phyloP scores from a whole-genome alignment of 2,113 vertebrate genomes.

The Mus spicilegus region DNA sequence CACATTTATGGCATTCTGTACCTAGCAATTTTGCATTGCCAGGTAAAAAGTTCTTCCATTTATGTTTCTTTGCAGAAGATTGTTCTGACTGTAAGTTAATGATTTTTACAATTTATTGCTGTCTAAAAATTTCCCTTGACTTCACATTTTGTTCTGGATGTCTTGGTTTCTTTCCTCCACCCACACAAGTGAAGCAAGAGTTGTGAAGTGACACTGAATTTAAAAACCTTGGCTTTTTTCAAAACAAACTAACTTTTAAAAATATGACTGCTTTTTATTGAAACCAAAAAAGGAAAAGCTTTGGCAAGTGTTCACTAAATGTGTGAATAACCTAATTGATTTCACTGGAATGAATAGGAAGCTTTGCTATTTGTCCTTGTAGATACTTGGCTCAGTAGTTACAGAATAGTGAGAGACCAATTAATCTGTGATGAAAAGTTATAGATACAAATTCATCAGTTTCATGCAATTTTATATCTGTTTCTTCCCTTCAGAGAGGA shows the following conservation, averaged over 20 bases:
- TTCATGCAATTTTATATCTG: conserved; percentile 15
- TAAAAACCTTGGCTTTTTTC: conserved; percentile 47
- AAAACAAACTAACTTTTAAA: conserved; percentile 66
- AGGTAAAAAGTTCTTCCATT: conserved; percentile 57
- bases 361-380: conserved; percentile 58
- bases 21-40: conserved; percentile 64
- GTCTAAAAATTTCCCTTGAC: conserved; percentile 75
- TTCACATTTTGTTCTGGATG: conserved; percentile 78
- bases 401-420: conserved; percentile 11
- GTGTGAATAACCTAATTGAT: conserved; percentile 74
- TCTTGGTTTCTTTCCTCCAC: conserved; percentile 73
- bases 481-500: conserved; percentile 53
- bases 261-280: conserved; percentile 68
- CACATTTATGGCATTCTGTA: conserved; percentile 56
- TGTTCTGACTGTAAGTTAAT: conserved; percentile 67
- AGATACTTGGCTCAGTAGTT: conserved; percentile 55
- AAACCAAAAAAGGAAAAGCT: conserved; percentile 6
- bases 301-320: conserved; percentile 65
- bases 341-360: conserved; percentile 68
- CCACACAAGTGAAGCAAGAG: conserved; percentile 71
- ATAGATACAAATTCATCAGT: neutral
- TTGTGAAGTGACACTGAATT: conserved; percentile 66
- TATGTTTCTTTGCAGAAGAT: conserved; percentile 66
- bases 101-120: conserved; percentile 55
- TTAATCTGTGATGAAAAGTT: conserved; percentile 41